phyloP scores from a whole-genome alignment of 2,888 invertebrate species.

The Callosobruchus maculatus region DNA sequence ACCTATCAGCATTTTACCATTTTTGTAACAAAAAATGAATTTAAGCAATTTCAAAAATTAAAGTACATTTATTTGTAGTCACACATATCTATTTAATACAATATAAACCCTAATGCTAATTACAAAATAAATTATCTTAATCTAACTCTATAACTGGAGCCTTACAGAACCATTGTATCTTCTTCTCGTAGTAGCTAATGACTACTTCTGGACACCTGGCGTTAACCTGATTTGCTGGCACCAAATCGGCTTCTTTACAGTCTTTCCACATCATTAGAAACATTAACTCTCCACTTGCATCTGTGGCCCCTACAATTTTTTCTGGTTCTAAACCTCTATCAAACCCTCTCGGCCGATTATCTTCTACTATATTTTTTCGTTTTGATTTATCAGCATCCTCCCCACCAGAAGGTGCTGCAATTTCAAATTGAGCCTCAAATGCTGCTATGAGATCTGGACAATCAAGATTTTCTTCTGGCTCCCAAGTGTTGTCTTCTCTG shows the following conservation, averaged over 20 bases:
- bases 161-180: slow-evolving; percentile 42
- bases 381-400: slow-evolving; percentile 39
- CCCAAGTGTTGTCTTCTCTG: slow-evolving; percentile 73
- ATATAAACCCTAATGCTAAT: too few species aligned
- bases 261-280: slow-evolving; percentile 86
- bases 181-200: slow-evolving; percentile 61
- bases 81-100: background rate
- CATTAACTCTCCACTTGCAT: slow-evolving; percentile 82
- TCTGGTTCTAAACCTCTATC: slow-evolving; percentile 77
- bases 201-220: slow-evolving; percentile 60
- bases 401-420: slow-evolving; percentile 19
- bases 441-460: slow-evolving; percentile 67
- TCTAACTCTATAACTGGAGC: slow-evolving; percentile 41
- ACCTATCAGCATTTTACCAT: too few species aligned
- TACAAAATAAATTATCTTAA: slow-evolving; percentile 15
- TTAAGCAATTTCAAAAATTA: too few species aligned
- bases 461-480: slow-evolving; percentile 75
- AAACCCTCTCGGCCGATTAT: slow-evolving; percentile 63
- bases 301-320: slow-evolving; percentile 85
- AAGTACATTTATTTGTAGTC: too few species aligned
- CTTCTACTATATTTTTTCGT: slow-evolving; percentile 45
- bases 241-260: slow-evolving; percentile 64
- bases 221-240: slow-evolving; percentile 59
- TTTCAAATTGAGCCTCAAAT: slow-evolving; percentile 38
- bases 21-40: too few species aligned